Base-by-base conservation (phyloP, 2,888 invertebrate genomes). In the Zaprionus bogoriensis region DNA sequence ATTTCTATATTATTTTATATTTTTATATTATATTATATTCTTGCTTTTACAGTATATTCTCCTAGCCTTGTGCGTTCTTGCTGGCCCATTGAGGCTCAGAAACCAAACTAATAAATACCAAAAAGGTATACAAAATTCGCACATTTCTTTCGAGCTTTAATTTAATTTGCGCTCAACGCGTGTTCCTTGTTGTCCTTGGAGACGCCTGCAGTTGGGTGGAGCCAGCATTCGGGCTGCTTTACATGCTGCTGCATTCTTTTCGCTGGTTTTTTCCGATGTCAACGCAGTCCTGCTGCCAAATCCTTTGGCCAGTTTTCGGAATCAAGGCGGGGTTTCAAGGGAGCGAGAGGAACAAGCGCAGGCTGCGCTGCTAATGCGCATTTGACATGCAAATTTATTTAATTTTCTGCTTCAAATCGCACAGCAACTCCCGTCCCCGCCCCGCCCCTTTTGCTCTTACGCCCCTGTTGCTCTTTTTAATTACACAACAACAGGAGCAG, bases 371-470 rank as follows among this genome's bases (percentile, higher is more conserved):
- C 71, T 83, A 79, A 83, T 81, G 79, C 77, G 81, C 79, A 81
- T 83, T 82, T 81, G 77, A 83, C 81, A 82, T 83, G 82, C 81
- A 82, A 83, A 82, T 82, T 78, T 80, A 80, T 82, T 82, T 81
- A 83, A 81, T 81, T 82, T 82, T 81, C 79, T 82, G 81, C 83
- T 83, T 74, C 72, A 67, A 74, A 75, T 81, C 64, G 47, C 67
- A 63, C 52, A 51, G 30, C 41, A 45, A 44, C 32, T 19, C 23
- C 46, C 10, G 17, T 4, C 28, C 4, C 2, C 17, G 28, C 23
- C 1, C 3, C 2, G 6, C 7, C 3, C 17, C 19, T 9, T 4
- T 9, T n/a, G 4, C 27, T 0, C 12, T 14, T 23, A 23, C 57
- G 25, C 46, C 73, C 67, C 74, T 76, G 80, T 76, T 82, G 80